A percentile compares a stretch with the other conserved stretches of the same genome.
phyloP scores from a whole-genome alignment of 2,113 vertebrate genomes.

The Bungarus multicinctus region DNA sequence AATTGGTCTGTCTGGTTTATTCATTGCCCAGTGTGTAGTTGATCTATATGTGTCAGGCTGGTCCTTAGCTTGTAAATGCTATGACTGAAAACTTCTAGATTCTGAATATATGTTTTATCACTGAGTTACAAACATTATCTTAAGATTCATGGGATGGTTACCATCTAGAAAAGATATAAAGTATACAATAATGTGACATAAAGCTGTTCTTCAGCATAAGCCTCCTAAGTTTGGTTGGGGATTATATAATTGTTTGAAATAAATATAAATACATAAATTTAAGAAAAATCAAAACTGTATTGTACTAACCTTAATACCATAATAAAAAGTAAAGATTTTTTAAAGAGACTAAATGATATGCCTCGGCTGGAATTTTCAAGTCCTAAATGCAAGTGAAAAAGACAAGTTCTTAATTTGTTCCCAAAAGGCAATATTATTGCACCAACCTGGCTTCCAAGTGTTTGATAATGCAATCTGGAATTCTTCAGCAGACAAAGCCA shows the following conservation, averaged over 20 bases:
- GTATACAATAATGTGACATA: not conserved
- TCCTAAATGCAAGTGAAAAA: not conserved
- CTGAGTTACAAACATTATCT: not conserved
- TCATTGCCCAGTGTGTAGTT: not conserved
- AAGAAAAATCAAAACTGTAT: not conserved
- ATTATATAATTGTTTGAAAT: not conserved
- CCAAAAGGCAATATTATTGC: not conserved
- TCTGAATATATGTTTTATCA: not conserved
- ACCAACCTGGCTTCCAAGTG: not conserved
- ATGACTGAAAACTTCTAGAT: not conserved
- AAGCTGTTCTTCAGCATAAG: not conserved
- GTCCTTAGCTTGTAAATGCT: not conserved
- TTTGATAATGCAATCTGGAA: not conserved
- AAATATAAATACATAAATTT: not conserved
- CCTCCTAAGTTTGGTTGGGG: not conserved
- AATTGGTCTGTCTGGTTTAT: not conserved
- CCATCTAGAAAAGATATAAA: not conserved
- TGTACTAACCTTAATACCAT: not conserved
- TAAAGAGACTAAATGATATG: not conserved
- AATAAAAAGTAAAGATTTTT: not conserved
- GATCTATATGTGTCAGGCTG: not conserved
- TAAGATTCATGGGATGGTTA: not conserved
- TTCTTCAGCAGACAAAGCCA: not conserved
- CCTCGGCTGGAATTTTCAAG: not conserved
- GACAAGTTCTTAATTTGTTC: not conserved